Evolutionary conservation across 2,797 vertebrate genomes (phyloP).

Genomic region (Arvicola amphibius): DNA sequence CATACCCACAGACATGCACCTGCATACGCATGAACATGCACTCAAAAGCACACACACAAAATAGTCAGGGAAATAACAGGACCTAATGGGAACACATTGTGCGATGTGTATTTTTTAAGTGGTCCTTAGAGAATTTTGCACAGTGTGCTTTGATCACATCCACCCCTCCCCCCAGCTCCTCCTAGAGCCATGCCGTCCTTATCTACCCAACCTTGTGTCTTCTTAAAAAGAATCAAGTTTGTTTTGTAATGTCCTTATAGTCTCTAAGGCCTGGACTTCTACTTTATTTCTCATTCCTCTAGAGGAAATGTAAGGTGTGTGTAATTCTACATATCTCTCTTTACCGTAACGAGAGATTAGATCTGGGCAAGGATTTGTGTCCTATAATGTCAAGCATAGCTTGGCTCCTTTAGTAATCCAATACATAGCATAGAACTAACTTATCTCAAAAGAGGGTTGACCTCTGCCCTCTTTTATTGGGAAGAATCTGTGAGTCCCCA

Average conservation of each 20-base stretch:
- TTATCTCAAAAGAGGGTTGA: neutral
- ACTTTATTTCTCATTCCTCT: neutral
- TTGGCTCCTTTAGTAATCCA: neutral
- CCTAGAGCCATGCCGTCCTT: neutral
- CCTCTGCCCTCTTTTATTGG: neutral
- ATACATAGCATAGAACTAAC: neutral
- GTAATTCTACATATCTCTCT: neutral
- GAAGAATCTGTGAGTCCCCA: neutral
- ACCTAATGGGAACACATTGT: neutral
- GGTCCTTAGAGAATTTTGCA: neutral
- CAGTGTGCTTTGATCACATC: neutral
- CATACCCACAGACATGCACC: neutral
- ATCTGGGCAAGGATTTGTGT: neutral
- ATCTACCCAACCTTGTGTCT: neutral
- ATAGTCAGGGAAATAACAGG: neutral
- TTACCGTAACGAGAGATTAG: neutral
- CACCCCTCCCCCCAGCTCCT: neutral
- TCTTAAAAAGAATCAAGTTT: neutral
- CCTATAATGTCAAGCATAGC: neutral
- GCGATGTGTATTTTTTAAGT: neutral
- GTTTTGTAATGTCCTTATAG: no score
- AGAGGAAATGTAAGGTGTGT: neutral
- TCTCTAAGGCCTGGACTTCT: neutral
- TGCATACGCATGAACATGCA: neutral
- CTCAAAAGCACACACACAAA: neutral